A percentile compares a stretch with the other conserved stretches of the same genome.
Conservation (phyloP, 2,797 vertebrate species). For the Coreius guichenoti region DNA sequence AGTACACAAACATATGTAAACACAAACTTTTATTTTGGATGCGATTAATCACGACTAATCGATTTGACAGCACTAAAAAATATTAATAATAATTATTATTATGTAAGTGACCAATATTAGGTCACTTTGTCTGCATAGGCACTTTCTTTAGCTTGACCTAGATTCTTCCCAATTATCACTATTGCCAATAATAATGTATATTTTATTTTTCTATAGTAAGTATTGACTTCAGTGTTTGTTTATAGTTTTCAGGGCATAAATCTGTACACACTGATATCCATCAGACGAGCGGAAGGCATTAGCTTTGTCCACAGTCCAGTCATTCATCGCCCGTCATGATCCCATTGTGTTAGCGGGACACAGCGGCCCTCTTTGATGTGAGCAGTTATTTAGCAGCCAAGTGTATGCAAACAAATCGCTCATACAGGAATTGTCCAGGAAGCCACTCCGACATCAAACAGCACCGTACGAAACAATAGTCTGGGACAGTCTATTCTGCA, state of each 20-base stretch:
- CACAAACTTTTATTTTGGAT: too few species aligned
- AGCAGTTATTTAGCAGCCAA: constrained; percentile 80
- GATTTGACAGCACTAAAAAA: too few species aligned
- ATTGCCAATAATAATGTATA: neutral
- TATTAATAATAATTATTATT: too few species aligned
- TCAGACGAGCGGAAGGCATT: constrained; percentile 75
- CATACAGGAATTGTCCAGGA: constrained; percentile 78
- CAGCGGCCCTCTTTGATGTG: constrained; percentile 79
- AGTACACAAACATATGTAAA: too few species aligned
- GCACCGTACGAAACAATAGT: constrained; percentile 73
- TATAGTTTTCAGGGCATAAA: constrained; percentile 70
- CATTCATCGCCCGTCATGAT: constrained; percentile 75
- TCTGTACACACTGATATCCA: constrained; percentile 71
- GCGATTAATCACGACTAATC: too few species aligned
- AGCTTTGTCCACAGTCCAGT: constrained; percentile 77
- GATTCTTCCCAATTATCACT: neutral
- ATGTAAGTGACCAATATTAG: neutral
- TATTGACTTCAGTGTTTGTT: constrained; percentile 27
- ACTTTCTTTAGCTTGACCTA: neutral
- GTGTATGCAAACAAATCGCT: constrained; percentile 78
- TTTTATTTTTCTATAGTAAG: neutral
- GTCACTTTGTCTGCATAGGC: neutral
- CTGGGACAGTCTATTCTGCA: constrained; percentile 65
- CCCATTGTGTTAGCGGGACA: constrained; percentile 74
- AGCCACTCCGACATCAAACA: constrained; percentile 79